Conservation (phyloP, 1,140 invertebrate genomes). For the Platyscapa corneri region DNA sequence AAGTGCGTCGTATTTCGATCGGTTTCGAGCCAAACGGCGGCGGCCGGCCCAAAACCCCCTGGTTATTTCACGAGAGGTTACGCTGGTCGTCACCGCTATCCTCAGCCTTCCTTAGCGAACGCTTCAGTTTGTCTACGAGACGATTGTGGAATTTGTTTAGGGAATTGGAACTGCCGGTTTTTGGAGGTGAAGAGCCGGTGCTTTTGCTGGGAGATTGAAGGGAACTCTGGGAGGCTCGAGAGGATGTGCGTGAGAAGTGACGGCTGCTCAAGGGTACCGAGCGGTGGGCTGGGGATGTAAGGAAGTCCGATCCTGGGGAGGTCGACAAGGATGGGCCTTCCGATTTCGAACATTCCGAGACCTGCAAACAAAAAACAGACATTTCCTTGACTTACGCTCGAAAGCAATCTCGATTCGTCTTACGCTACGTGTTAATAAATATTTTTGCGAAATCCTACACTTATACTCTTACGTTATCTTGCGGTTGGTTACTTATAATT, state of each 20-base stretch:
- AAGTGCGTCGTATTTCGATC: conserved; percentile 70
- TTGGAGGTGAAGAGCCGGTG: conserved; percentile 77
- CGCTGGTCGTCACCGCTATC: conserved; percentile 76
- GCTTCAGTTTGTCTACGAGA: conserved; percentile 87
- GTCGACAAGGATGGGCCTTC: conserved; percentile 83
- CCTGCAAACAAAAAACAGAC: conserved; percentile 62
- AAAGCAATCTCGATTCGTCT: too few relatives aligned
- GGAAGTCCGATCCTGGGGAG: conserved; percentile 81
- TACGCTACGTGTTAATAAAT: too few relatives aligned
- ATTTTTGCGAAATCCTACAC: too few relatives aligned
- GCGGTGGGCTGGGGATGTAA: conserved; percentile 78
- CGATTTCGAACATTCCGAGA: conserved; percentile 85
- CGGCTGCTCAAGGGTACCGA: conserved; percentile 78
- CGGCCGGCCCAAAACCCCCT: conserved; percentile 70
- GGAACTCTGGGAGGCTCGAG: conserved; percentile 77
- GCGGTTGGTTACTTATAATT: too few relatives aligned
- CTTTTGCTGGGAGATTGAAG: conserved; percentile 79
- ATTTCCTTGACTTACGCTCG: not conserved
- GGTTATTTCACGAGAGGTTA: conserved; percentile 72
- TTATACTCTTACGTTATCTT: too few relatives aligned
- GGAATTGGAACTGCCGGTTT: conserved; percentile 77
- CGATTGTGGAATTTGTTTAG: conserved; percentile 89
- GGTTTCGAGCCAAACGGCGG: conserved; percentile 70
- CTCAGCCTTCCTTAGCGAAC: conserved; percentile 81
- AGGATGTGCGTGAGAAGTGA: conserved; percentile 78